Base-by-base conservation (phyloP, 2,888 invertebrate species). In the Amblyteles armatorius region DNA sequence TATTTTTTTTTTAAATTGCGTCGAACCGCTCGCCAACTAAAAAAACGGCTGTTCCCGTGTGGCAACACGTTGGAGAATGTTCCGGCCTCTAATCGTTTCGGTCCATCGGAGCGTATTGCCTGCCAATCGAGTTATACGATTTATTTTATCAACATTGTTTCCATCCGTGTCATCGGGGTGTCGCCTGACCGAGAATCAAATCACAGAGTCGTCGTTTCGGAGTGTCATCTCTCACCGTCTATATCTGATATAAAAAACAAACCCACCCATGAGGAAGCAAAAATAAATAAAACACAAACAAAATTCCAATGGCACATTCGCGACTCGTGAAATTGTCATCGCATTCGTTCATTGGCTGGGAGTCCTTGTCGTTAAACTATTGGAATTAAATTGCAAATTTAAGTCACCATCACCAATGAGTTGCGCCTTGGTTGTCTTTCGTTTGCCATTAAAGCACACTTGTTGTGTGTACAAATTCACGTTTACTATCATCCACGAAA, bases 71-170 rank as follows among this genome's bases (percentile, higher is more conserved):
- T 55, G 52, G 26, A n/a, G 40, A 52, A 19, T 55, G 67, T 77
- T 5, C 50, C 52, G 16, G 77, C 40, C 36, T 57, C 19, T 63
- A 44, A 52, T 73, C 72, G 40, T 57, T 44, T 57, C 19, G 72
- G 33, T 67, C 55, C 73, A 33, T 33, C 29, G 67, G 71, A 79
- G 50, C 26, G 65, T 57, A 57, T 79, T 65, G 50, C 22, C 65
- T 50, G 44, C 13, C 73, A 67, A 72, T 67, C 72, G 55, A 67
- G 29, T 55, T 73, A 29, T 29, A 65, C 72, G 44, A 73, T 79
- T 79, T 72, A 72, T 67, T 79, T 67, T 55, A 77, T 67, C 67
- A 77, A 77, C 26, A 52, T 67, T 2, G 29, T 13, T 72, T 22
- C 55, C 67, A 40, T 26, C 26, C 40, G 40, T 55, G 26, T 68